Evolutionary conservation across 2,113 vertebrate species (phyloP), one percentile per base, ranked within the genome.

Genomic region (Neolamprologus fasciatus): DNA sequence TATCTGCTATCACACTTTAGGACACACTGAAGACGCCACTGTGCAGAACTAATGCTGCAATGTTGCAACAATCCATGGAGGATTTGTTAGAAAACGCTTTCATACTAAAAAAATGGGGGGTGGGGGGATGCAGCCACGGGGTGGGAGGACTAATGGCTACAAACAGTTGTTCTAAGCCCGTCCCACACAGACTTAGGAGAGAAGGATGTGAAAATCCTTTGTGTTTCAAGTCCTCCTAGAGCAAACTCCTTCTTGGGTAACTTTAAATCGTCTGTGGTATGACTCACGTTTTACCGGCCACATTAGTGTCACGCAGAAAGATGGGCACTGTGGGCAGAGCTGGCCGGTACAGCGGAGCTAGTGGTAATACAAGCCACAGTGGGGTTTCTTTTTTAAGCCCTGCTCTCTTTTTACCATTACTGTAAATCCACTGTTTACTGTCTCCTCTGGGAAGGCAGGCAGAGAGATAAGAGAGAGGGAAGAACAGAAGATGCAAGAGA

Each of bases 301-400:
- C 45, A 87, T 91, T 86, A 73, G 40, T 91, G 93, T 90, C 92
- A 89, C 88, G 40, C 61, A 83, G 82, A 90, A 37, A 78, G 82
- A 90, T 81, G 53, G 82, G 51, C 85, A 80, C 82, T 87, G 93
- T 93, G 91, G 89, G 92, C 85, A 92, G 89, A 90, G 66, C 90
- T 81, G 91, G 87, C 78, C 78, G 31, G 45, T 37, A 51, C 53
- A 81, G 73, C 81, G 35, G 86, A 93, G 93, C 47, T 83, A 87
- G 73, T 79, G 85, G 94, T 89, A 93, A 93, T 50, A 85, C 57
- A 94, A 93, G 89, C 78, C 86, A 51, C 45, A 82, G 54, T 80
- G 63, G 73, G 21, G 90, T 81, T 94, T 94, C 88, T 94, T 94
- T 95, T 94, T 95, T 90, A 93, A 94, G 89, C 86, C 63, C 80